phyloP scores from a whole-genome alignment of 1,140 invertebrate genomes.

The Magallana gigas region DNA sequence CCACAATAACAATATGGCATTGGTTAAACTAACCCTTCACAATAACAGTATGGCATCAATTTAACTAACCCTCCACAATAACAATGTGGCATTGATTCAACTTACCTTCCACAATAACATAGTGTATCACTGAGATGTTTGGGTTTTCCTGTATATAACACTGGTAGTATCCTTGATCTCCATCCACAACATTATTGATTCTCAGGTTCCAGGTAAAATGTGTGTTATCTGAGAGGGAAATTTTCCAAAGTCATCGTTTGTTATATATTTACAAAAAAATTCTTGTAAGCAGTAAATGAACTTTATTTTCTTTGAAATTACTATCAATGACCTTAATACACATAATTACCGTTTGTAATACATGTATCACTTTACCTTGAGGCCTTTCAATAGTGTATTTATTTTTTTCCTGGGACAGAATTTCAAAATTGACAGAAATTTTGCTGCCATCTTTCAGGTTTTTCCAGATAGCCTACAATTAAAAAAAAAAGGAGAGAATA shows the following conservation, averaged over 20 bases:
- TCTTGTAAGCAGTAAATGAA: no score
- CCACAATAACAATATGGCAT: no score
- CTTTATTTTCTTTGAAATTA: no score
- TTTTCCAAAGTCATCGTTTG: no score
- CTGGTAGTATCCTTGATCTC: constrained; percentile 38
- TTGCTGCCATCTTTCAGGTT: constrained; percentile 20
- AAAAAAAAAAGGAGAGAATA: background rate
- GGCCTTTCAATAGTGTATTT: constrained; percentile 7
- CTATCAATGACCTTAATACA: no score
- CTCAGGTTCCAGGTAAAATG: background rate
- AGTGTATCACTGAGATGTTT: background rate
- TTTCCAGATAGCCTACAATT: constrained; percentile 6
- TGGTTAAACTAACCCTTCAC: no score
- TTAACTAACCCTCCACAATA: no score
- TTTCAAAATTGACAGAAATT: constrained; percentile 8
- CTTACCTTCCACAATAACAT: constrained; percentile 29
- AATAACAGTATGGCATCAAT: no score
- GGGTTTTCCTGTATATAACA: constrained; percentile 21
- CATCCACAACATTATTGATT: constrained; percentile 29
- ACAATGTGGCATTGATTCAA: background rate
- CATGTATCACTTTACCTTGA: background rate
- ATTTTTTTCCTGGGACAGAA: background rate
- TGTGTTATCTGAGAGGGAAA: background rate
- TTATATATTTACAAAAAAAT: no score
- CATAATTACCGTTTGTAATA: no score